Evolutionary conservation across 1,140 invertebrate genomes (phyloP), one percentile per base, ranked within the genome.

Genomic region (Pomacea maculata): DNA sequence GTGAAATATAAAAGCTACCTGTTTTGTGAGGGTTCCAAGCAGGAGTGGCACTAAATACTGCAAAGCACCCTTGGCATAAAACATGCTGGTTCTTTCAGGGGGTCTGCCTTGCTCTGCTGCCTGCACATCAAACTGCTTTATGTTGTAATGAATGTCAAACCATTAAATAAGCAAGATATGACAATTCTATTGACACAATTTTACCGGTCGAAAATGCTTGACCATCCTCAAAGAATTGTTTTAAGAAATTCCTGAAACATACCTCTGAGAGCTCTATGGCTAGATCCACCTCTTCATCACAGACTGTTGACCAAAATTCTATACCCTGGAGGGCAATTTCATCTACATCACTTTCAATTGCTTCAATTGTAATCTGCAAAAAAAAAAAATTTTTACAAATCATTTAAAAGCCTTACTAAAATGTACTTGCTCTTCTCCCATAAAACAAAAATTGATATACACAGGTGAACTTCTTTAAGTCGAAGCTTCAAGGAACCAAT

Each of bases 251-350:
- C 11, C 57, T 73, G 63, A 76, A 19, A 85, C 68, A 83, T 87
- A 93, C 93, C 86, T 99, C 98, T 67, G 95, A 95, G 83, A 96
- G 96, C 92, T 99, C 98, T 90, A 99, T 97, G 9, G 96, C 95
- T 83, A 99, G 92, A 92, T 99, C 98, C 54, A 99, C 96, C 93
- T 99, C 99, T 92, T 99, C 98, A 92, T 99, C 99, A 88, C 98
- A 98, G 0, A 99, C 98, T 89, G 98, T 99, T 0, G 98, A 99
- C 99, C 99, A 99, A 92, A 99, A 99, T 92, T 99, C 99, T 92
- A 99, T 99, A 84, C 99, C 99, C 93, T 99, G 99, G 67, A 99
- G 93, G 54, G 97, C 95, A 71, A 99, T 95, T 85, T 99, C 97
- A 92, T 99, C 97, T 80, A 95, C 95, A 70, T 98, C 96, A 65